A percentile compares a stretch with the other conserved stretches of the same genome.
These are phyloP conservation scores for Echinarachnius parma DNA, from an alignment of 53 echinoderm and acorn worm genomes.

Conservation along the genomic window DNA sequence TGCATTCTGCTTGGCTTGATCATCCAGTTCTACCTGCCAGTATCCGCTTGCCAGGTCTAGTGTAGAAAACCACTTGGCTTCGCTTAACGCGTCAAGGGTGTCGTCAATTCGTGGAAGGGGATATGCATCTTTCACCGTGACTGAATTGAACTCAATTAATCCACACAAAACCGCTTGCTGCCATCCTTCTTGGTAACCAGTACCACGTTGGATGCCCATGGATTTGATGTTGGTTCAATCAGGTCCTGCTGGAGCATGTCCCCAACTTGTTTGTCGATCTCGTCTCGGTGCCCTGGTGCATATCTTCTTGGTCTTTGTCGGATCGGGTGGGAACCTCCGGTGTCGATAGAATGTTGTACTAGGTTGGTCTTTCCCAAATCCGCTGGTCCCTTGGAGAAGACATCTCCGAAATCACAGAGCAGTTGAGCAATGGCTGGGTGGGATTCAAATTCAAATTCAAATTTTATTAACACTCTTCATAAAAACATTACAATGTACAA, in stretches of 20 bases:
- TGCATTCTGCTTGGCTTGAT: constrained; percentile 11
- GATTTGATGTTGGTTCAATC: constrained; percentile 24
- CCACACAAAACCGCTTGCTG: constrained; percentile 31
- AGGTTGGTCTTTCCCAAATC: constrained; percentile 32
- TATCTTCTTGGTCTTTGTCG: neutral
- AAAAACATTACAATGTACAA: too few relatives aligned
- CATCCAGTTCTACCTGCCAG: constrained; percentile 47
- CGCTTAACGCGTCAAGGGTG: constrained; percentile 7
- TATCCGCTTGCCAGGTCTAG: constrained; percentile 46
- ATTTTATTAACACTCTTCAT: too few relatives aligned
- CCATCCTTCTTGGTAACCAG: constrained; percentile 47
- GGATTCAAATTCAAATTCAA: too few relatives aligned
- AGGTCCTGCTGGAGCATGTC: constrained; percentile 26
- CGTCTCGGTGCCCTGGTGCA: constrained; percentile 3
- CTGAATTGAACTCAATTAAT: constrained; percentile 37
- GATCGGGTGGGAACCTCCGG: constrained; percentile 27
- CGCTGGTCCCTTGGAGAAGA: constrained; percentile 21
- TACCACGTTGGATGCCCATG: constrained; percentile 42
- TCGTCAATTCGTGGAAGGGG: constrained; percentile 5
- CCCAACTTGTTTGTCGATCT: constrained; percentile 9
- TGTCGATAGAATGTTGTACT: constrained; percentile 29
- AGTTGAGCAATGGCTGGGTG: constrained; percentile 4
- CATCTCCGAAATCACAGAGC: constrained; percentile 9
- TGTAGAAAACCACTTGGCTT: constrained; percentile 30
- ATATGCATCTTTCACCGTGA: constrained; percentile 3